Percentiles rank a stretch among this genome's conserved stretches.
phyloP scores from a whole-genome alignment of 1,140 invertebrate genomes.

The Orius laevigatus region DNA sequence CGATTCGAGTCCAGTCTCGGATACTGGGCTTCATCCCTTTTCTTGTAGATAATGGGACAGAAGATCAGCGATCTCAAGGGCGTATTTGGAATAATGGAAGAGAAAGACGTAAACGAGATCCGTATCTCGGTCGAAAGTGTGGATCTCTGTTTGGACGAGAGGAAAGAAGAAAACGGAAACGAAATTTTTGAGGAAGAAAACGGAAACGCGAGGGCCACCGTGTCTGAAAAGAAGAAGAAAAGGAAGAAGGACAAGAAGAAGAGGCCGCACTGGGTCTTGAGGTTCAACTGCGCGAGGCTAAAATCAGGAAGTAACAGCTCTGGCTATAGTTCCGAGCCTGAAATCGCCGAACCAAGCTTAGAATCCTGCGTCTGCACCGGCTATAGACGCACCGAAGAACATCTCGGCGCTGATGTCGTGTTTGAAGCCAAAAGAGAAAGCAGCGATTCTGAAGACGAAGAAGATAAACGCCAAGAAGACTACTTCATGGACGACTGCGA shows the following conservation, averaged over 20 bases:
- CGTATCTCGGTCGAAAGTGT: slow-evolving; percentile 15
- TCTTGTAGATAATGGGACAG: slow-evolving; percentile 22
- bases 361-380: slow-evolving; percentile 40
- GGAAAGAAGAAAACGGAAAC: slow-evolving; percentile 18
- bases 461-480: slow-evolving; percentile 26
- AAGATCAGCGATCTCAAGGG: slow-evolving; percentile 22
- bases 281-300: slow-evolving; percentile 39
- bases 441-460: slow-evolving; percentile 18
- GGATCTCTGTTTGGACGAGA: slow-evolving; percentile 8
- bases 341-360: slow-evolving; percentile 27
- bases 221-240: neutral
- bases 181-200: slow-evolving; percentile 14
- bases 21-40: neutral
- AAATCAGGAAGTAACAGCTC: slow-evolving; percentile 31
- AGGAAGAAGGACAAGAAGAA: slow-evolving; percentile 30
- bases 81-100: slow-evolving; percentile 21
- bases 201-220: slow-evolving; percentile 8
- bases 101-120: slow-evolving; percentile 18
- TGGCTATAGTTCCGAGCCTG: slow-evolving; percentile 28
- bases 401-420: slow-evolving; percentile 32
- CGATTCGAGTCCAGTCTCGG: neutral
- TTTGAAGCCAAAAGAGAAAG: slow-evolving; percentile 27
- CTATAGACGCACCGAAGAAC: slow-evolving; percentile 38
- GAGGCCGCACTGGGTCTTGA: slow-evolving; percentile 40
- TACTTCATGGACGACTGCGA: slow-evolving; percentile 53